A percentile compares a stretch with the other conserved stretches of the same genome.
Conservation (phyloP, 2,797 vertebrate genomes). For the Brachymystax lenok region DNA sequence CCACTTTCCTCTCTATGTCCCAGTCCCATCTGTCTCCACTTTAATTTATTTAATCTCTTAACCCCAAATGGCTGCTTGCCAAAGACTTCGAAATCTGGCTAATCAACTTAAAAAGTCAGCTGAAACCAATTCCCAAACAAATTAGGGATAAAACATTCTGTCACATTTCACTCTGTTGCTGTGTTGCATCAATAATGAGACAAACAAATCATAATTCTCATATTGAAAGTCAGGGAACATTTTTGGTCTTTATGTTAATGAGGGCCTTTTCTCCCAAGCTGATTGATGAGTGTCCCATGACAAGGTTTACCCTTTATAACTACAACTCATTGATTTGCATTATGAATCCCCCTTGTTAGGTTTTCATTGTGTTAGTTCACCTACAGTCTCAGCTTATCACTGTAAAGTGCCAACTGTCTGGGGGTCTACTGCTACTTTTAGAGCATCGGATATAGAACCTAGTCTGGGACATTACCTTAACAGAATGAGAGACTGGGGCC, state of each 20-base stretch:
- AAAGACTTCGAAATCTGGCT: slow-evolving; percentile 28
- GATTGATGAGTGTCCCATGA: slow-evolving; percentile 53
- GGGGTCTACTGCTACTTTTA: neutral
- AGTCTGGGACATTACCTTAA: neutral
- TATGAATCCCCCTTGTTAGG: slow-evolving; percentile 40
- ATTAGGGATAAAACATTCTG: neutral
- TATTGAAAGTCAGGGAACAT: slow-evolving; percentile 27
- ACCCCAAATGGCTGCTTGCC: neutral
- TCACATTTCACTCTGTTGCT: slow-evolving; percentile 5
- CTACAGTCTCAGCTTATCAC: slow-evolving; percentile 40
- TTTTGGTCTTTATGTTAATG: slow-evolving; percentile 25
- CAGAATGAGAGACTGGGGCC: neutral
- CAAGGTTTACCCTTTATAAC: slow-evolving; percentile 32
- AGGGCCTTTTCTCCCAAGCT: slow-evolving; percentile 35
- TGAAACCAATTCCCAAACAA: neutral
- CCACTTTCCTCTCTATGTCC: too few relatives aligned
- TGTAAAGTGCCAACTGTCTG: slow-evolving; percentile 1
- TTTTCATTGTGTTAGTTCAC: slow-evolving; percentile 44
- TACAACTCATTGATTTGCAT: slow-evolving; percentile 47
- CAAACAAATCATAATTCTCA: slow-evolving; percentile 35
- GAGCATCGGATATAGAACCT: neutral
- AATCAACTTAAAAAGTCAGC: neutral
- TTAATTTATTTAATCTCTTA: neutral
- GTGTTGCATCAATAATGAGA: slow-evolving; percentile 6
- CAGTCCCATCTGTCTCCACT: neutral